These are phyloP conservation scores for Hydriomena furcata DNA, from an alignment of 2,888 invertebrate genomes.

Conservation along the genomic window DNA sequence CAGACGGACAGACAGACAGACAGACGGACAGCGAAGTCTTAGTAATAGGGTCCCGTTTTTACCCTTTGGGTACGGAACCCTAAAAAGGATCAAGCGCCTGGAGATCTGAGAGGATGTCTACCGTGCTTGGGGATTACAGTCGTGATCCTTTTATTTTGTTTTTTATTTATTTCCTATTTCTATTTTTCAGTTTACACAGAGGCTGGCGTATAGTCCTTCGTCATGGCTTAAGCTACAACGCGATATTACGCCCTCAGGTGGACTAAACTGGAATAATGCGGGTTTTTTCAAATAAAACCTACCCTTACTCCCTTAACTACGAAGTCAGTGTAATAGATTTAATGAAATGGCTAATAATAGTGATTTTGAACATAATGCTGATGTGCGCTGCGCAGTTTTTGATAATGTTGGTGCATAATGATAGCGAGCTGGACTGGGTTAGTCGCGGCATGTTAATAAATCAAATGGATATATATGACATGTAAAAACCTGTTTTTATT, in stretches of 20 bases:
- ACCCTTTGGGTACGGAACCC: too few species aligned
- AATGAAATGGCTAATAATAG: conserved; percentile 45
- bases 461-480: conserved; percentile 7
- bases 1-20: too few species aligned
- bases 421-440: conserved; percentile 55
- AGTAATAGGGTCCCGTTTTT: too few species aligned
- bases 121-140: too few species aligned
- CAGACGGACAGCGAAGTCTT: too few species aligned
- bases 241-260: too few species aligned
- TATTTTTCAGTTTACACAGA: too few species aligned
- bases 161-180: too few species aligned
- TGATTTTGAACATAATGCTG: conserved; percentile 50
- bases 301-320: conserved; percentile 47
- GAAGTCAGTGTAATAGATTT: conserved; percentile 50
- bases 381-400: conserved; percentile 57
- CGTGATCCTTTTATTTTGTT: too few species aligned
- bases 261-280: conserved; percentile 29
- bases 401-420: conserved; percentile 44
- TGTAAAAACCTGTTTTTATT: not conserved
- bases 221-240: not conserved
- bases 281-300: conserved; percentile 46
- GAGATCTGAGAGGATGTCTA: too few species aligned
- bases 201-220: not conserved
- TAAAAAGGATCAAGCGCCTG: too few species aligned
- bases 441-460: conserved; percentile 51